Evolutionary conservation across 2,113 vertebrate species (phyloP), one percentile per base, ranked within the genome.

Genomic region (Dasypus novemcinctus): DNA sequence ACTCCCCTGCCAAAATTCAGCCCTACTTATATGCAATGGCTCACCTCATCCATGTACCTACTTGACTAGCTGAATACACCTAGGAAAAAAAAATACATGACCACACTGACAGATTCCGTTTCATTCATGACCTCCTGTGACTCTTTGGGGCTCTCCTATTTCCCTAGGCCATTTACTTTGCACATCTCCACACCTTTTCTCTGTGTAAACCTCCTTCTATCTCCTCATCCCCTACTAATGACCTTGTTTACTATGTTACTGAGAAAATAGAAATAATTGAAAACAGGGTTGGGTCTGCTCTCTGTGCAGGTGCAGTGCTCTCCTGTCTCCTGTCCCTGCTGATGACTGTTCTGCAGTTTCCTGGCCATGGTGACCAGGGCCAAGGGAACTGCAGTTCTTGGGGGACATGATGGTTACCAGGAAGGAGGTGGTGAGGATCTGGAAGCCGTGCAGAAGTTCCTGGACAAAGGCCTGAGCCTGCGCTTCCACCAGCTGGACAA

Each of bases 401-500:
- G 99, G 98, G 4, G 98, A 98, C 0, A 98, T 99, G 79, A 99
- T 98, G 93, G 17, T 54, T 18, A 99, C 99, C 0, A 92, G 98
- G 79, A 98, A 99, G 87, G 97, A 99, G 57, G 83, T 96, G 0
- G 72, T 63, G 1, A 97, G 0, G 99, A 99, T 5, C 90, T 97
- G 81, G 97, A 95, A 1, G 98, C 98, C 0, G 97, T 99, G 91
- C 59, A 97, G 27, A 92, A 96, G 75, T 98, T 99, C 63, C 95
- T 95, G 87, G 61, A 97, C 1, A 98, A 99, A 21, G 99, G 99
- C 3, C 97, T 99, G 43, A 97, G 0, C 52, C 76, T 98, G 0
- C 83, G 96, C 4, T 99, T 99, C 94, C 98, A 99, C 66, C 99
- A 99, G 96, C 98, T 99, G 97, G 98, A 99, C 86, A 98, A 99